These are phyloP conservation scores for Laupala kohalensis DNA, from an alignment of 1,140 invertebrate genomes.

Conservation along the genomic window DNA sequence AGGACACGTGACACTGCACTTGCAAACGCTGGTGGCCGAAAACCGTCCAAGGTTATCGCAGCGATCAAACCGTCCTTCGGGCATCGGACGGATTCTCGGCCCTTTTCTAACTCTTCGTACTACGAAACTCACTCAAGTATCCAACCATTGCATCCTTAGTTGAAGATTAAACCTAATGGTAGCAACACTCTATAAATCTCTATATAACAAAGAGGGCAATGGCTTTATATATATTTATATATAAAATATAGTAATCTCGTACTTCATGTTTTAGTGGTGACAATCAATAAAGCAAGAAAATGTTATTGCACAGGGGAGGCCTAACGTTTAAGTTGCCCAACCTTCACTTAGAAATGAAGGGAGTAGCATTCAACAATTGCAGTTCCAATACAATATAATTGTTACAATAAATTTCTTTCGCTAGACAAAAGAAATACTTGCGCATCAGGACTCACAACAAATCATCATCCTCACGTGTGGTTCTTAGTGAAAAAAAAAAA, in stretches of 20 bases:
- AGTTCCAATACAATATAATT: not conserved
- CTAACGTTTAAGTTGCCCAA: not conserved
- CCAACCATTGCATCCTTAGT: no score
- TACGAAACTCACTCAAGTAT: no score
- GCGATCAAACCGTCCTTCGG: no score
- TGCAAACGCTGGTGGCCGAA: not conserved
- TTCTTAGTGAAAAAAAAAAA: not conserved
- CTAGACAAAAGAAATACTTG: not conserved
- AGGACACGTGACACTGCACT: no score
- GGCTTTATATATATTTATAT: not conserved
- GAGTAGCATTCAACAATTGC: not conserved
- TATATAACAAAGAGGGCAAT: not conserved
- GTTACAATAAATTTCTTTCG: conserved; percentile 2
- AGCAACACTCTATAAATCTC: not conserved
- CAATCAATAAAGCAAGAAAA: not conserved
- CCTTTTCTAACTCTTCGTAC: no score
- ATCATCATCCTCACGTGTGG: not conserved
- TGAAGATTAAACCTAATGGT: not conserved
- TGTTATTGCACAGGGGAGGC: conserved; percentile 1
- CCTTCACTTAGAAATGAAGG: not conserved
- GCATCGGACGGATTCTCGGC: not conserved
- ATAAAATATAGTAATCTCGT: not conserved
- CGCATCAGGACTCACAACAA: not conserved
- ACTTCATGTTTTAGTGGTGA: not conserved
- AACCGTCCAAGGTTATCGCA: not conserved